Base-by-base conservation (phyloP, 2,797 vertebrate genomes). In the Salmo trutta region DNA sequence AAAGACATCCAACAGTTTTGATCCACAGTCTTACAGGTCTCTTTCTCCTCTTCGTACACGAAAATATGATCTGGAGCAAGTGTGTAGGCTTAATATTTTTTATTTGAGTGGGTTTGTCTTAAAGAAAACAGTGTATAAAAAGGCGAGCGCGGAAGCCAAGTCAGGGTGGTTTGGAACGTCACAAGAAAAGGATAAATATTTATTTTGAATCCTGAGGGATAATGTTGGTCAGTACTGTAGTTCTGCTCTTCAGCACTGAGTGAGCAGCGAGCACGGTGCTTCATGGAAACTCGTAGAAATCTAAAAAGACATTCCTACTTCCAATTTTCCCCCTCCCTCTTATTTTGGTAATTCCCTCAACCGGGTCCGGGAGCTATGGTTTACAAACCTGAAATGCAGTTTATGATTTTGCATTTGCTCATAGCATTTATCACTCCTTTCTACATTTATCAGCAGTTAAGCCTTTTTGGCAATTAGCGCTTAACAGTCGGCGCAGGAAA, bases 211-310 rank as follows among this genome's bases (percentile, higher is more conserved):
- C 90, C 90, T 91, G 90, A 74, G 92, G 95, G 93, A 95, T 93
- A 92, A 92, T 95, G 93, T 95, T 92, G 89, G 94, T 94, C 65
- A 83, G 21, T 73, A 16, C 51, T 72, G 41, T 47, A 47, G 41
- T 47, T 47, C 41, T 47, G 41, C 86, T 93, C 86, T 87, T 93
- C 93, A 88, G 83, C 91, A 71, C 93, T 91, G 93, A 93, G 93
- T 92, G 89, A 91, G 89, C 90, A 93, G 93, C 92, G 89, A 91
- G 89, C 90, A 68, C 82, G 81, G 92, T 84, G 85, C 91, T 91
- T 93, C 93, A 93, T 92, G 95, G 95, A 97, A 97, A 97, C 91
- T 92, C 95, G 95, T 95, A 91, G 94, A 95, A 94, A 93, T 91
- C 90, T 78, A 81, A 71, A 69, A 73, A 91, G 90, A 90, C 90